phyloP scores from a whole-genome alignment of 2,888 invertebrate genomes.

The Lacanobia wlatinum region DNA sequence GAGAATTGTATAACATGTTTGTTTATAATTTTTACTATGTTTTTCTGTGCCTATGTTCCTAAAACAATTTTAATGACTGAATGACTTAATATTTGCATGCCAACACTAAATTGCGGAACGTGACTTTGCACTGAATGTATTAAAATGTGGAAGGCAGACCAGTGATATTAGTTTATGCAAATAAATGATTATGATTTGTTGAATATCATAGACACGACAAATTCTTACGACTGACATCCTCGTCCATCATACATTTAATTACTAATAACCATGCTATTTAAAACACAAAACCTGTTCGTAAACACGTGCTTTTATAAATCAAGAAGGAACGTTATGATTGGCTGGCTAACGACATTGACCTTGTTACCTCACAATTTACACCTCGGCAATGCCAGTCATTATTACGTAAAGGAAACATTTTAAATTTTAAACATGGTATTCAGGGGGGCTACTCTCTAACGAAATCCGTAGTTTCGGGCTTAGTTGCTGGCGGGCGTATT shows the following conservation, averaged over 20 bases:
- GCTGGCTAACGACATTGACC: constrained; percentile 54
- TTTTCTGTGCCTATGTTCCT: too few relatives aligned
- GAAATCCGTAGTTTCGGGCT: too few relatives aligned
- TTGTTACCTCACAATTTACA: constrained; percentile 51
- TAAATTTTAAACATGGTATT: not conserved
- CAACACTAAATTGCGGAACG: too few relatives aligned
- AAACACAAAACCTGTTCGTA: constrained; percentile 30
- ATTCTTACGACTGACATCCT: not conserved
- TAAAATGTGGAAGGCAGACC: too few relatives aligned
- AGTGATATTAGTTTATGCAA: too few relatives aligned
- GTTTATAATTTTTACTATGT: too few relatives aligned
- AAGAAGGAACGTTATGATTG: constrained; percentile 15
- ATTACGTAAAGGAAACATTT: constrained; percentile 39
- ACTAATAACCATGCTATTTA: not conserved
- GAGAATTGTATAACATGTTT: not conserved
- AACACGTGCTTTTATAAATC: constrained; percentile 22
- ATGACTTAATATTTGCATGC: too few relatives aligned
- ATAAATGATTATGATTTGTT: too few relatives aligned
- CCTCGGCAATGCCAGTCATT: constrained; percentile 33
- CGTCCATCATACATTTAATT: constrained; percentile 5
- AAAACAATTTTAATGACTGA: too few relatives aligned
- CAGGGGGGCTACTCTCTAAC: too few relatives aligned
- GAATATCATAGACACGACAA: not conserved
- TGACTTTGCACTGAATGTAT: too few relatives aligned
- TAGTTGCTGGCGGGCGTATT: too few relatives aligned